Conservation (phyloP, 2,797 vertebrate species). For the Danionella dracula region DNA sequence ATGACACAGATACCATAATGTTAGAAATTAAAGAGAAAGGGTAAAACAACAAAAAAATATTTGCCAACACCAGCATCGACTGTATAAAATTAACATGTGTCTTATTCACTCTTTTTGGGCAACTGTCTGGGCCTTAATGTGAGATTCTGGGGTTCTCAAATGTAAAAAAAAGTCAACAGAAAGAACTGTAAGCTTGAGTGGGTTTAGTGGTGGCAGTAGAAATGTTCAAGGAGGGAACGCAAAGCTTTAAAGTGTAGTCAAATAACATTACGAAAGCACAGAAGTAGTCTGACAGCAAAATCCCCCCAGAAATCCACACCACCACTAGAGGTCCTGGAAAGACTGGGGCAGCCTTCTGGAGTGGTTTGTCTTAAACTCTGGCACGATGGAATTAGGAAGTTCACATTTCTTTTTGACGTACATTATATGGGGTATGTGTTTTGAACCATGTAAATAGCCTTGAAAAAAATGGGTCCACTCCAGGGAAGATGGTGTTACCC, state of each 20-base stretch:
- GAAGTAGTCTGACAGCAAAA: conserved; percentile 13
- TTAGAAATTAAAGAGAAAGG: no score
- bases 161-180: conserved; percentile 38
- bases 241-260: conserved; percentile 41
- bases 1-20: no score
- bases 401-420: conserved; percentile 12
- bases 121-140: no score
- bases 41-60: background rate
- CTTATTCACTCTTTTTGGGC: no score
- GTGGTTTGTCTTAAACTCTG: conserved; percentile 24
- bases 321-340: conserved; percentile 49
- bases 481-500: no score
- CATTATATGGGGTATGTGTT: no score
- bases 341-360: conserved; percentile 36
- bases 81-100: no score
- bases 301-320: conserved; percentile 44
- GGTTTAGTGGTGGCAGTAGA: conserved; percentile 28
- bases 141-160: no score
- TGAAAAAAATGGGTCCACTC: no score
- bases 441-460: no score
- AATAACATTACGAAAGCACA: conserved; percentile 36
- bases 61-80: no score
- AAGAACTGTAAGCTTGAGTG: conserved; percentile 35
- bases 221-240: conserved; percentile 19
- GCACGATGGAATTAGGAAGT: no score